Evolutionary conservation across 2,888 invertebrate species (phyloP).

Genomic region (Neoaliturus tenellus): DNA sequence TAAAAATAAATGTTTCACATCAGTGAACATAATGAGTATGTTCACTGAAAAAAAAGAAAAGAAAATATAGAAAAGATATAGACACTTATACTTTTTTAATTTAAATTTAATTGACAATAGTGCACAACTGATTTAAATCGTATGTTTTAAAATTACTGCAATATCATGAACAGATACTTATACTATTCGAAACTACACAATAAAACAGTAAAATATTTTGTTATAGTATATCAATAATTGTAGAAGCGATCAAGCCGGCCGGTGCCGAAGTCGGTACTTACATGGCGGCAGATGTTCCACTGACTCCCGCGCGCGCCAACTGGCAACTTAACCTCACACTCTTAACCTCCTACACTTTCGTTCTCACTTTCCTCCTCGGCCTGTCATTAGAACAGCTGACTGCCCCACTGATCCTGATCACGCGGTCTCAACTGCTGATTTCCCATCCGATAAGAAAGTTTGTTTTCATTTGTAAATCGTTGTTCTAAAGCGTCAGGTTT

Average conservation of each 20-base stretch:
- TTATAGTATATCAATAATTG: neutral
- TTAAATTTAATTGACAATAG: too few species aligned
- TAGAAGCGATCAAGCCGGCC: neutral
- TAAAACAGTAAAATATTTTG: neutral
- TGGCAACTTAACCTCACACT: neutral
- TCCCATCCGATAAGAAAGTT: constrained; percentile 14
- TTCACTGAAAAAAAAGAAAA: too few species aligned
- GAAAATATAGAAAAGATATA: too few species aligned
- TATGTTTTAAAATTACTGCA: too few species aligned
- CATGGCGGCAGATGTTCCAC: constrained; percentile 21
- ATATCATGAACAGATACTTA: too few species aligned
- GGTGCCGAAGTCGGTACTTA: neutral
- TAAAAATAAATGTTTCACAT: too few species aligned
- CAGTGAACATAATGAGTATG: too few species aligned
- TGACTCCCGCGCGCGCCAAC: constrained; percentile 5
- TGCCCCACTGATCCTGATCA: constrained; percentile 46
- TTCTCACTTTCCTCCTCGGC: constrained; percentile 32
- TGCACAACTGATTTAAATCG: too few species aligned
- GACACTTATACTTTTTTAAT: too few species aligned
- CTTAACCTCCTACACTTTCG: neutral
- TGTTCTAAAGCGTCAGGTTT: neutral
- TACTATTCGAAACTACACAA: neutral
- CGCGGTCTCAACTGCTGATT: neutral
- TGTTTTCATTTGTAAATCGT: neutral
- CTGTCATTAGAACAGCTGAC: constrained; percentile 45